phyloP scores from a whole-genome alignment of 2,797 vertebrate genomes.

The Xiphorhynchus erythropygius region DNA sequence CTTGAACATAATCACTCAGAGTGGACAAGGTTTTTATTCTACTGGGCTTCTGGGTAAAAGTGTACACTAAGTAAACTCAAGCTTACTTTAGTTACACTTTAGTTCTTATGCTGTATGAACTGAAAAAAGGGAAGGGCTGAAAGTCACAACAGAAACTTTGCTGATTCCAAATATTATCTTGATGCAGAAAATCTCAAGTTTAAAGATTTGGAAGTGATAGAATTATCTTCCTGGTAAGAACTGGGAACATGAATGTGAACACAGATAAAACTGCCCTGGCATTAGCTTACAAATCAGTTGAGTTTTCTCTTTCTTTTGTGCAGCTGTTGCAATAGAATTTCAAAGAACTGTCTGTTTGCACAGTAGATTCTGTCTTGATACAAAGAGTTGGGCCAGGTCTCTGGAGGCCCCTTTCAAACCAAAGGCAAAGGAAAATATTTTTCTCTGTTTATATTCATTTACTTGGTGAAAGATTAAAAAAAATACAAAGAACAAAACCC shows the following conservation, averaged over 20 bases:
- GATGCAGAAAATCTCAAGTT: neutral
- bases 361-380: neutral
- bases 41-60: neutral
- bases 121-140: neutral
- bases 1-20: neutral
- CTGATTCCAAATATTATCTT: neutral
- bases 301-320: neutral
- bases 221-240: neutral
- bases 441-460: neutral
- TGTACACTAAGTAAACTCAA: neutral
- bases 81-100: neutral
- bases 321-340: neutral
- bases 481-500: neutral
- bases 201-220: neutral
- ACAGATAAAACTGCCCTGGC: neutral
- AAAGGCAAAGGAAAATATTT: neutral
- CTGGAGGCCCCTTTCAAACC: neutral
- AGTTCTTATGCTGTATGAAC: neutral
- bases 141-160: neutral
- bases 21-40: neutral
- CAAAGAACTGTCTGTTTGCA: slow-evolving; percentile 6
- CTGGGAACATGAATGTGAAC: neutral
- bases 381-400: neutral
- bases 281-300: neutral
- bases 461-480: neutral